Percentiles rank a stretch among this genome's conserved stretches.
Evolutionary conservation across 2,797 vertebrate genomes (phyloP).

Genomic region (Synanceia verrucosa): DNA sequence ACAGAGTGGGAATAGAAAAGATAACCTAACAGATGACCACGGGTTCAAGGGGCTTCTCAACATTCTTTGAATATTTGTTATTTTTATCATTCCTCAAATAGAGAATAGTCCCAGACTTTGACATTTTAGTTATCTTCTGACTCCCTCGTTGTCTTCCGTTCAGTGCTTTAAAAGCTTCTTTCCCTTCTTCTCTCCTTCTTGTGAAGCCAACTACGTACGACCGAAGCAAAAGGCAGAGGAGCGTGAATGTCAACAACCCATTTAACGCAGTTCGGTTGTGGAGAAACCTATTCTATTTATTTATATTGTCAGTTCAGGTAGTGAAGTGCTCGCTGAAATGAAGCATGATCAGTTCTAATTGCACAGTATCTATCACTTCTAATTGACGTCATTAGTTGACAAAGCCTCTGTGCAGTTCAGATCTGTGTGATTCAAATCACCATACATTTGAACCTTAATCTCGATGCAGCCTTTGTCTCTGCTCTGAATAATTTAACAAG

Average conservation of each 20-base stretch:
- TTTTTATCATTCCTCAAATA: constrained; percentile 12
- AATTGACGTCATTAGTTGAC: constrained; percentile 37
- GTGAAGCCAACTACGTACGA: constrained; percentile 54
- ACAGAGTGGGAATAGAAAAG: constrained; percentile 21
- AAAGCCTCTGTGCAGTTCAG: constrained; percentile 13
- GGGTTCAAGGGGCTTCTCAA: constrained; percentile 31
- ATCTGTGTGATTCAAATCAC: constrained; percentile 20
- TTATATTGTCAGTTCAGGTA: constrained; percentile 9
- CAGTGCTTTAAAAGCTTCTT: constrained; percentile 24
- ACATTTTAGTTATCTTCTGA: constrained; percentile 53
- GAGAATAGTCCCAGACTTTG: constrained; percentile 34
- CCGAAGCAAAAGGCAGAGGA: constrained; percentile 37
- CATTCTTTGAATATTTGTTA: constrained; percentile 26
- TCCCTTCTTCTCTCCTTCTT: constrained; percentile 15
- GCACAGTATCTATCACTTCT: constrained; percentile 33
- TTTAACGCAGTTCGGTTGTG: constrained; percentile 40
- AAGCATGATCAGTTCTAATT: constrained; percentile 43
- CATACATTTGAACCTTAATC: constrained; percentile 40
- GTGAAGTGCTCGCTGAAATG: constrained; percentile 20
- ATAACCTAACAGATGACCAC: constrained; percentile 39
- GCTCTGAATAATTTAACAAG: constrained; percentile 44
- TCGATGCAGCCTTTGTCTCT: constrained; percentile 14
- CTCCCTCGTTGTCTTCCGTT: neutral
- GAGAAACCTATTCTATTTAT: constrained; percentile 32
- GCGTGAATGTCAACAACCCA: constrained; percentile 59